Conservation (phyloP, 1,140 invertebrate species). For the Pseudomyrmex dendroicus region DNA sequence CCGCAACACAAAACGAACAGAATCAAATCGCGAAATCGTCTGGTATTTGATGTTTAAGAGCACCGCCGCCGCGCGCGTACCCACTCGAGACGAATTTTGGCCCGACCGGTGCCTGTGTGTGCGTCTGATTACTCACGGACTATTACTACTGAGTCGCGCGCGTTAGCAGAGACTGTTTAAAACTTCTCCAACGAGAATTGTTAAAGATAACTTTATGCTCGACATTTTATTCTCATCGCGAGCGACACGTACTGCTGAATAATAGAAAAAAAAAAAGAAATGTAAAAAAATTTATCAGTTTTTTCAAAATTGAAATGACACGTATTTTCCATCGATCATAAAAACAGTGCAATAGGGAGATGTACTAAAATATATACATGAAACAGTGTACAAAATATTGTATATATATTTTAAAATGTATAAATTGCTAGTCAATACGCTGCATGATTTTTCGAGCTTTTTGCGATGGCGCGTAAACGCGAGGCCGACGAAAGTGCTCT, state of each 20-base stretch:
- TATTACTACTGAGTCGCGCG: conserved; percentile 3
- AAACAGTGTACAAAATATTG: too few relatives aligned
- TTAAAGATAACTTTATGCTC: neutral
- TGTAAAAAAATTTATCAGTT: too few relatives aligned
- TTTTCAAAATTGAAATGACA: too few relatives aligned
- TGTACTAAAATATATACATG: too few relatives aligned
- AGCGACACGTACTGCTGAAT: too few relatives aligned
- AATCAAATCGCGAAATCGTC: conserved; percentile 12
- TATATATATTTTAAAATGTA: too few relatives aligned
- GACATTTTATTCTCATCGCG: too few relatives aligned
- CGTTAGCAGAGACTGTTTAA: neutral
- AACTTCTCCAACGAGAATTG: neutral
- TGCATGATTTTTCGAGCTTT: neutral
- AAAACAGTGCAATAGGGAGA: too few relatives aligned
- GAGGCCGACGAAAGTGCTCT: conserved; percentile 41
- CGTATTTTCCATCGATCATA: too few relatives aligned
- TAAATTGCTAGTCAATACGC: too few relatives aligned
- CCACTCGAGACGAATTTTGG: neutral
- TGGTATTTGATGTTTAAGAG: conserved; percentile 25
- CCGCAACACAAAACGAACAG: neutral
- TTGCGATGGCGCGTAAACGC: neutral
- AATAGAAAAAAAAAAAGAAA: too few relatives aligned
- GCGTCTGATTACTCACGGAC: conserved; percentile 27
- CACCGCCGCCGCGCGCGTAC: neutral
- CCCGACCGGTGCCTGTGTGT: too few relatives aligned